phyloP scores from a whole-genome alignment of 2,113 vertebrate species.

The Onychostruthus taczanowskii region DNA sequence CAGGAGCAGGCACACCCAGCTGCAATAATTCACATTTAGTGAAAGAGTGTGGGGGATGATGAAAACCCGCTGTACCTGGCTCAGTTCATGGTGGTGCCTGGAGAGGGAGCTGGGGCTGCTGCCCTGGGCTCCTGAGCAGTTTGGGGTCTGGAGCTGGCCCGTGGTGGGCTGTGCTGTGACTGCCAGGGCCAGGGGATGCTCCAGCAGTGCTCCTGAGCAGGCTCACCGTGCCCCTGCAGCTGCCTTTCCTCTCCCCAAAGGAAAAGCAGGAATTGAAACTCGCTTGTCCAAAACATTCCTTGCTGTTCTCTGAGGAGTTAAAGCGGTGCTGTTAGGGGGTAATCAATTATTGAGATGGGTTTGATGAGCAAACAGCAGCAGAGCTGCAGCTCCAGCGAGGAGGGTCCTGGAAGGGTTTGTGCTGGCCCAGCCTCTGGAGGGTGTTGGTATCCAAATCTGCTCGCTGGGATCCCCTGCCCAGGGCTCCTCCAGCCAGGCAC shows the following conservation, averaged over 20 bases:
- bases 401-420: not conserved
- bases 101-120: not conserved
- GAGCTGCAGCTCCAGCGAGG: not conserved
- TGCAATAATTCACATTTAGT: not conserved
- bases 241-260: not conserved
- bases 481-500: not conserved
- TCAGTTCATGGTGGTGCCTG: not conserved
- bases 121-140: not conserved
- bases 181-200: not conserved
- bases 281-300: not conserved
- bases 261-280: not conserved
- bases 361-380: not conserved
- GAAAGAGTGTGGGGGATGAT: not conserved
- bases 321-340: not conserved
- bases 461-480: not conserved
- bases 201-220: not conserved
- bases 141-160: not conserved
- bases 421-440: not conserved
- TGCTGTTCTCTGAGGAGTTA: not conserved
- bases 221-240: accelerated
- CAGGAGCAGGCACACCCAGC: not conserved
- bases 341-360: not conserved
- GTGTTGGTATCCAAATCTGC: accelerated
- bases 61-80: not conserved
- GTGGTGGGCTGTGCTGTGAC: not conserved